Conservation (phyloP, 2,113 vertebrate genomes). For the Alosa alosa region DNA sequence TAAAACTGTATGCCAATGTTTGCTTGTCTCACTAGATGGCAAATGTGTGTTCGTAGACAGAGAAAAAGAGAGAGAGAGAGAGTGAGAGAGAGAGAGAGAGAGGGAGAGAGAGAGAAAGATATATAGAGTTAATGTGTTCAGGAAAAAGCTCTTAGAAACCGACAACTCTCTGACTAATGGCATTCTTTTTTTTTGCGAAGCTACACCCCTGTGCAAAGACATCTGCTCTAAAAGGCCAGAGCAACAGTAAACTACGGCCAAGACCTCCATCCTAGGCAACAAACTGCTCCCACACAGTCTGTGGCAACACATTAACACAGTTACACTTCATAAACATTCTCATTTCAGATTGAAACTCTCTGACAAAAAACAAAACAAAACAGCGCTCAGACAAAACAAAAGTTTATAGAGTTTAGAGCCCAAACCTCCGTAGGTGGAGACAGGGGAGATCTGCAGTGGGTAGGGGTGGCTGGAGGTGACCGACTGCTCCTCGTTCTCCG, state of each 20-base stretch:
- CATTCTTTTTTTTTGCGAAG: background rate
- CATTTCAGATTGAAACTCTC: no score
- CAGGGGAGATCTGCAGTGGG: slow-evolving; percentile 93
- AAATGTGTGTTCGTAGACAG: no score
- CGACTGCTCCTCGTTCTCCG: slow-evolving; percentile 92
- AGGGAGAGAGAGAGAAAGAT: background rate
- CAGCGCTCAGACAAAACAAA: background rate
- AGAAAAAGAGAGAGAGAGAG: background rate
- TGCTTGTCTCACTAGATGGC: no score
- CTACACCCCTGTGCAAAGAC: background rate
- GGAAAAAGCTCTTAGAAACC: background rate
- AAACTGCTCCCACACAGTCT: background rate
- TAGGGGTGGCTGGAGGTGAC: slow-evolving; percentile 90
- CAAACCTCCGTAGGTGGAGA: slow-evolving; percentile 91
- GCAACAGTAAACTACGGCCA: background rate
- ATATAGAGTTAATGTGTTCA: background rate
- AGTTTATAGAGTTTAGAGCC: background rate
- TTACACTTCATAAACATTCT: background rate
- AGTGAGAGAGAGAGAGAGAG: slow-evolving; percentile 7
- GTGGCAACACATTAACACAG: background rate
- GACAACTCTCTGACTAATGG: background rate
- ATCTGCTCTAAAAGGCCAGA: background rate
- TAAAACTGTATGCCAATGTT: background rate
- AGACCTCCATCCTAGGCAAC: background rate
- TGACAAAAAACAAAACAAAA: no score